Base-by-base conservation (phyloP, 2,797 vertebrate species). In the Lates japonicus region DNA sequence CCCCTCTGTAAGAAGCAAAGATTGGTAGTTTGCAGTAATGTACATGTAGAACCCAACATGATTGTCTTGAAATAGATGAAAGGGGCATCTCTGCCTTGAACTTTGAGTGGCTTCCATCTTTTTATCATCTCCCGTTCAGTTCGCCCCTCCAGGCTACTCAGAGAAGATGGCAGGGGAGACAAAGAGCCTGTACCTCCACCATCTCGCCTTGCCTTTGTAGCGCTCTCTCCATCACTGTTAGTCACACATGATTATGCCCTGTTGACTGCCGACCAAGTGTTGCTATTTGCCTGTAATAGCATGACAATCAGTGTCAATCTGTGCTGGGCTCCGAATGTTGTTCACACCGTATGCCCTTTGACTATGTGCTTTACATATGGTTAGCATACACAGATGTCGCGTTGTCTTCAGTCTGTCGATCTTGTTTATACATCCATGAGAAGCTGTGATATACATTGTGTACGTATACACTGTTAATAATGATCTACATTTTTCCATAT, bases 1-100 rank as follows among this genome's bases (percentile, higher is more conserved):
- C 76, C 46, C 39, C 65, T 78, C 70, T 74, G 74, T 31, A 55
- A 74, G 65, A 65, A 83, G 83, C 63, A 66, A 33, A 85, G 87
- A 86, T 92, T 88, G 86, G 78, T 88, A 84, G 92, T 94, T 94
- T 92, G 85, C 68, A 62, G 82, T 92, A 85, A 95, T 90, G 92
- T 88, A 86, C 86, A 94, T 91, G 87, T 85, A 83, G 91, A 93
- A 92, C 74, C 92, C 90, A 83, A 89, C 87, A 77, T 93, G 92
- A 95, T 95, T 94, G 93, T 93, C 93, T 95, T 85, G 89, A 88
- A 93, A 93, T 82, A 94, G 94, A 95, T 95, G 93, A 95, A 96
- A 96, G 95, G 95, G 90, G 87, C 91, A 88, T 84, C 85, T 83
- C 78, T 83, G 90, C 94, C 94, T 94, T 93, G 88, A 95, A 94